Percentiles rank a stretch among this genome's conserved stretches.
These are phyloP conservation scores for Cephus cinctus DNA, from an alignment of 1,140 invertebrate genomes.

Conservation along the genomic window DNA sequence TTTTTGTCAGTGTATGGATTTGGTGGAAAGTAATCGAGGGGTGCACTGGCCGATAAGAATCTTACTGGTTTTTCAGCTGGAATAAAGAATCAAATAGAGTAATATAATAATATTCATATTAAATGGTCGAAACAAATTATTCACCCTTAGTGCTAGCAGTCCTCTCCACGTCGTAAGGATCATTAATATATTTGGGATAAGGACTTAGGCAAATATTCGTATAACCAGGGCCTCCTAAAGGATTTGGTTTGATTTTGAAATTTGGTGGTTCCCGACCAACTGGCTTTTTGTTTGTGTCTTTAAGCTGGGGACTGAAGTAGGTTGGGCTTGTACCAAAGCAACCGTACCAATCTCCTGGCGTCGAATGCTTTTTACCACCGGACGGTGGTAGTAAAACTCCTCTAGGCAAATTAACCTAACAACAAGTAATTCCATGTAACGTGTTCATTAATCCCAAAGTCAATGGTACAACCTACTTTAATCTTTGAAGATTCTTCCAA, in stretches of 20 bases:
- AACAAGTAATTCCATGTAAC: too few relatives aligned
- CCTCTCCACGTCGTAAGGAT: slow-evolving; percentile 27
- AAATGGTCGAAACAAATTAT: slow-evolving; percentile 1
- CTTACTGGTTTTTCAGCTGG: not conserved
- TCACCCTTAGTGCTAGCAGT: slow-evolving; percentile 13
- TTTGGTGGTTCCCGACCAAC: slow-evolving; percentile 23
- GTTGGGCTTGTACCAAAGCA: slow-evolving; percentile 35
- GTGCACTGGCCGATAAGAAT: slow-evolving; percentile 22
- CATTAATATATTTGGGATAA: slow-evolving; percentile 25
- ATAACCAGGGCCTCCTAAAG: slow-evolving; percentile 40
- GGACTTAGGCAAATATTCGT: slow-evolving; percentile 36
- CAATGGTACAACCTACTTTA: too few relatives aligned
- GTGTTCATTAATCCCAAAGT: too few relatives aligned
- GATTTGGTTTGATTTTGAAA: slow-evolving; percentile 36
- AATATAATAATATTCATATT: slow-evolving; percentile 1
- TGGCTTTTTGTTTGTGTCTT: slow-evolving; percentile 8
- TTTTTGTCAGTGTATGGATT: slow-evolving; percentile 30
- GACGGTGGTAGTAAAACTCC: slow-evolving; percentile 29
- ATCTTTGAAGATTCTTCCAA: slow-evolving; percentile 5
- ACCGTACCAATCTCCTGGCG: slow-evolving; percentile 40
- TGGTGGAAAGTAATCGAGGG: slow-evolving; percentile 31
- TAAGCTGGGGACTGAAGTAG: slow-evolving; percentile 27
- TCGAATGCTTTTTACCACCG: slow-evolving; percentile 36
- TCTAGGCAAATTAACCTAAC: not conserved
- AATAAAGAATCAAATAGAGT: not conserved